These are phyloP conservation scores for Drosophila bocki DNA, from an alignment of 1,140 invertebrate genomes.

Conservation along the genomic window DNA sequence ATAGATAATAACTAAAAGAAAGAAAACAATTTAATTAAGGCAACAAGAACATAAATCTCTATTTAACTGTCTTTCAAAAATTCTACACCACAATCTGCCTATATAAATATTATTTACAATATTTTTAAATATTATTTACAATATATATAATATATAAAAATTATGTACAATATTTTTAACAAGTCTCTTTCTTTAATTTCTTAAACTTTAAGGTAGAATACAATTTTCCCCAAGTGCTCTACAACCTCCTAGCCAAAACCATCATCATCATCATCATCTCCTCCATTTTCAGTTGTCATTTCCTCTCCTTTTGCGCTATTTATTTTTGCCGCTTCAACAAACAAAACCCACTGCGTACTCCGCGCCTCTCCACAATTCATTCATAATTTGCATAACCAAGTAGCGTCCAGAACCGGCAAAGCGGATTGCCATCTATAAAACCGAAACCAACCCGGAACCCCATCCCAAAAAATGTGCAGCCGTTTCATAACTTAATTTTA, in stretches of 20 bases:
- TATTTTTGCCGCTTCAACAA: conserved; percentile 80
- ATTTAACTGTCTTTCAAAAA: neutral
- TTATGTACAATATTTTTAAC: neutral
- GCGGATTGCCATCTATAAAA: conserved; percentile 34
- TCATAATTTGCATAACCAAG: conserved; percentile 64
- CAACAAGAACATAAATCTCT: too few species aligned
- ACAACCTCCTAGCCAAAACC: neutral
- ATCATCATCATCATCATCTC: neutral
- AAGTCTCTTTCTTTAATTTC: too few species aligned
- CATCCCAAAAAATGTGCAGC: conserved; percentile 53
- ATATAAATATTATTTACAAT: too few species aligned
- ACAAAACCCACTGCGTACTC: conserved; percentile 54
- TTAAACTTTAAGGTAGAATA: neutral
- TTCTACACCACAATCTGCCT: too few species aligned
- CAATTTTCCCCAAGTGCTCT: conserved; percentile 3
- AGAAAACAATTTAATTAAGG: too few species aligned
- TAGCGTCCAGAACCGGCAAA: conserved; percentile 40
- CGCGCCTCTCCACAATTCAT: conserved; percentile 34
- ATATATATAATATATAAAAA: neutral
- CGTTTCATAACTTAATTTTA: conserved; percentile 82
- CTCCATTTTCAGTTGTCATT: conserved; percentile 49
- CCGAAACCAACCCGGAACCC: neutral
- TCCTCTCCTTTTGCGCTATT: conserved; percentile 67
- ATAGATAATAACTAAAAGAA: neutral
- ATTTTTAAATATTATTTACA: too few species aligned